Percentiles rank a stretch among this genome's conserved stretches.
phyloP scores from a whole-genome alignment of 1,140 invertebrate species.

The Temnothorax longispinosus region DNA sequence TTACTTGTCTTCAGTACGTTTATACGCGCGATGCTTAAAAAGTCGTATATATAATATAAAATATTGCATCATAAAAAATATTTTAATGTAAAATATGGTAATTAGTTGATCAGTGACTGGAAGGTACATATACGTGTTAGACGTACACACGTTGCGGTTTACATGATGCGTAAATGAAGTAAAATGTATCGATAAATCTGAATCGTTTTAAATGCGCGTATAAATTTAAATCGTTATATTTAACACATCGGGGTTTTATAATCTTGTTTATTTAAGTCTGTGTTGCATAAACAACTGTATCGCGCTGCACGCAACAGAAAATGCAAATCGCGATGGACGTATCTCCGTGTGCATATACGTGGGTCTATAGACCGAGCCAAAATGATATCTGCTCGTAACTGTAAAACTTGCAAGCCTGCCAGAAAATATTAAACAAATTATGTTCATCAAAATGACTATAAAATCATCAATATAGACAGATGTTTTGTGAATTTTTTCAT shows the following conservation, averaged over 20 bases:
- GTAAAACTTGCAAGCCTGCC: no score
- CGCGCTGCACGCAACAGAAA: neutral
- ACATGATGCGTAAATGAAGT: neutral
- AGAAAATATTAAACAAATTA: no score
- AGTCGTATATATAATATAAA: neutral
- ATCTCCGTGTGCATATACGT: neutral
- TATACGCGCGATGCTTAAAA: neutral
- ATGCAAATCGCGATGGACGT: neutral
- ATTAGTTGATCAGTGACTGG: neutral
- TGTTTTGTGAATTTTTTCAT: no score
- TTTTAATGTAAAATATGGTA: neutral
- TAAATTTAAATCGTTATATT: conserved; percentile 13
- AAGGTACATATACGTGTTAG: neutral
- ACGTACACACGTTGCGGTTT: neutral
- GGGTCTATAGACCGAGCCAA: no score
- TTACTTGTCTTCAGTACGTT: neutral
- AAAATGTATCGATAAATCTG: conserved; percentile 17
- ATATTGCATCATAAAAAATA: neutral
- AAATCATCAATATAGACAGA: no score
- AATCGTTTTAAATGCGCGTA: conserved; percentile 6
- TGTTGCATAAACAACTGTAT: conserved; percentile 1
- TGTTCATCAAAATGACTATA: no score
- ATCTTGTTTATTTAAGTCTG: conserved; percentile 42
- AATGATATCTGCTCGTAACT: no score
- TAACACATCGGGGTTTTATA: conserved; percentile 1